phyloP scores from a whole-genome alignment of 2,113 vertebrate species.

The Eurystomus gularis region DNA sequence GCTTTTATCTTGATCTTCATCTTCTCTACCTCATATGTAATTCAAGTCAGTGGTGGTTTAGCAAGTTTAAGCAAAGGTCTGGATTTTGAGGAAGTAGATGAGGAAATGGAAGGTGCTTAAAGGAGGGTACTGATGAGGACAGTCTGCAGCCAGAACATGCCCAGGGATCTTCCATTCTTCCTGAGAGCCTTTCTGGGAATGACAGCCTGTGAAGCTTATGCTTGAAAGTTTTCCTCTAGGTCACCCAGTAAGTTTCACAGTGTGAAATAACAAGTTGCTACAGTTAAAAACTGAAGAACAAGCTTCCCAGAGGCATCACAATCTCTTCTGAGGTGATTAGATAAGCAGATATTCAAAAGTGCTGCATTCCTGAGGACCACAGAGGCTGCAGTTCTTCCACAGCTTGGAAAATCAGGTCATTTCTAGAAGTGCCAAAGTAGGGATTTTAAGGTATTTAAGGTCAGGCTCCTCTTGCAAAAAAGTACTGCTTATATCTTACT shows the following conservation, averaged over 20 bases:
- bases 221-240: neutral
- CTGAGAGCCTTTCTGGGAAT: neutral
- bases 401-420: neutral
- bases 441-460: neutral
- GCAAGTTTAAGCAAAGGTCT: neutral
- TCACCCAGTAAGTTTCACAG: neutral
- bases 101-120: neutral
- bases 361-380: neutral
- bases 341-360: neutral
- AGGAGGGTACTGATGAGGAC: neutral
- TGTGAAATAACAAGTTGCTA: neutral
- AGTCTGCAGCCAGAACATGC: neutral
- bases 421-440: neutral
- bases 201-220: neutral
- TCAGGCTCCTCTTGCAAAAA: neutral
- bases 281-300: neutral
- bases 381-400: neutral
- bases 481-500: neutral
- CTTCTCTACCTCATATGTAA: neutral
- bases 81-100: neutral
- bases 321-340: neutral
- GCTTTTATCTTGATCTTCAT: neutral
- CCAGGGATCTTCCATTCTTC: neutral
- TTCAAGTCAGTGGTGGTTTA: neutral
- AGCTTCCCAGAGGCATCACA: neutral